Conservation (phyloP, 2,113 vertebrate species). For the Protobothrops mucrosquamatus region DNA sequence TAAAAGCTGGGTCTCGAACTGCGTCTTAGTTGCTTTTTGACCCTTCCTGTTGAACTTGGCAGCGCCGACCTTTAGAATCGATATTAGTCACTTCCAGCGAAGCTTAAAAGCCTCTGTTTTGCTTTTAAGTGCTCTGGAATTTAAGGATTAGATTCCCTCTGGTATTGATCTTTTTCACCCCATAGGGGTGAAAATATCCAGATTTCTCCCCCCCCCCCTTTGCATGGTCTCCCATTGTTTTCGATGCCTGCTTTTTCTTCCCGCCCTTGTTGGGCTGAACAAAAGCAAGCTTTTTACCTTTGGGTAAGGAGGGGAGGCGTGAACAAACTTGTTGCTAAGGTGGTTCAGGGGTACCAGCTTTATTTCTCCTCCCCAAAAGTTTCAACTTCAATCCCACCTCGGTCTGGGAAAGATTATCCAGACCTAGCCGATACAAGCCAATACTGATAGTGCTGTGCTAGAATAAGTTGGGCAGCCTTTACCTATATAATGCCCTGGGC, state of each 20-base stretch:
- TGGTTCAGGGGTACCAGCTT: neutral
- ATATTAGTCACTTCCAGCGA: neutral
- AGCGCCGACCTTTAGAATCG: neutral
- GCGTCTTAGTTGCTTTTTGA: neutral
- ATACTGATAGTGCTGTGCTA: neutral
- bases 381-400: neutral
- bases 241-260: neutral
- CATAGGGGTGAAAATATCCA: no score
- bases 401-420: neutral
- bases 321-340: neutral
- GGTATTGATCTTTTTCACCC: neutral
- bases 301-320: neutral
- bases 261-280: neutral
- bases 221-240: neutral
- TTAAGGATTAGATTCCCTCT: neutral
- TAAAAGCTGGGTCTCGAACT: fast-evolving
- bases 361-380: neutral
- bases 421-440: neutral
- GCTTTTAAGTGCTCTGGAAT: neutral
- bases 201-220: neutral
- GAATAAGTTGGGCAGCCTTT: neutral
- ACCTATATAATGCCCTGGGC: neutral
- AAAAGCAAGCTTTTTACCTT: neutral
- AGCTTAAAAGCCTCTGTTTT: fast-evolving
- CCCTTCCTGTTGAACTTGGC: neutral